Evolutionary conservation across 1,140 invertebrate genomes (phyloP).

Genomic region (Drosophila punjabiensis): DNA sequence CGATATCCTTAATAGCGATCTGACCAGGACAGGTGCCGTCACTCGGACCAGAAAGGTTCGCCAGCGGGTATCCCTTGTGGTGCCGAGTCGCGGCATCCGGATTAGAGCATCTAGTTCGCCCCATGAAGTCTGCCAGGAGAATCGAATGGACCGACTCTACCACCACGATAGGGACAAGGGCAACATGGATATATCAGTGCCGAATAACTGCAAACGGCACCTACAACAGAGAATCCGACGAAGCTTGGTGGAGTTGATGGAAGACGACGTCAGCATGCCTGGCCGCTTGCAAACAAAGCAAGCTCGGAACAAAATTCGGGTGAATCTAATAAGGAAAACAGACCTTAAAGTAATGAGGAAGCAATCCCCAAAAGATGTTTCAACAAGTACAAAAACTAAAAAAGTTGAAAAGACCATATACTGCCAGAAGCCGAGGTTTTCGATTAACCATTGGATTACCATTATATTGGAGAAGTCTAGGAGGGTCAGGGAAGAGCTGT

Average conservation of each 20-base stretch:
- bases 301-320: neutral
- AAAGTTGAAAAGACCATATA: neutral
- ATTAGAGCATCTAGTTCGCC: neutral
- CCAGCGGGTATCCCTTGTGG: neutral
- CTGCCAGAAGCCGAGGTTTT: neutral
- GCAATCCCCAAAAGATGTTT: neutral
- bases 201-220: neutral
- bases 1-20: constrained; percentile 35
- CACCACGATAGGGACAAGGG: neutral
- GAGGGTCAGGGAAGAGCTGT: neutral
- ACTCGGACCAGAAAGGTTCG: neutral
- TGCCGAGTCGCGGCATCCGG: neutral
- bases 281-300: too few relatives aligned
- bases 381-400: too few relatives aligned
- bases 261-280: neutral
- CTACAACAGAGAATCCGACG: neutral
- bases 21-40: neutral
- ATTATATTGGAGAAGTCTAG: neutral
- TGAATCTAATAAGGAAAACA: neutral
- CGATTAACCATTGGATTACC: neutral
- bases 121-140: neutral
- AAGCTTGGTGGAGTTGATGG: neutral
- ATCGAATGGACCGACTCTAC: neutral
- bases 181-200: neutral
- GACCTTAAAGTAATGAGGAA: neutral